Evolutionary conservation across 2,888 invertebrate species (phyloP).

Genomic region (Orthosia cruda): DNA sequence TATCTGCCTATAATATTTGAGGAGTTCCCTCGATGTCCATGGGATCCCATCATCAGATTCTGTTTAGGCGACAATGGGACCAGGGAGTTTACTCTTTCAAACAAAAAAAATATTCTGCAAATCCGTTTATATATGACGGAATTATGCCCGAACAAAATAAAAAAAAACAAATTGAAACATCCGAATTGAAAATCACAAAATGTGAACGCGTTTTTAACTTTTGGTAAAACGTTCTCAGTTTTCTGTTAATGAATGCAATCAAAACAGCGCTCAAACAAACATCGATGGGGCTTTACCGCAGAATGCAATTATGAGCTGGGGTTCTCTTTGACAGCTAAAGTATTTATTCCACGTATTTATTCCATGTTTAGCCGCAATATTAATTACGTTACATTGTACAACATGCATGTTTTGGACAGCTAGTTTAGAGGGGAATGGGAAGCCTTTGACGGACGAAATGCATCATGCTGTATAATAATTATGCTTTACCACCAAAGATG

Average conservation of each 20-base stretch:
- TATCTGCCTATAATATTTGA: no score
- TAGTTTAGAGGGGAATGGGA: not conserved
- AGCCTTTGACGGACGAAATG: not conserved
- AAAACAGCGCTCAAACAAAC: not conserved
- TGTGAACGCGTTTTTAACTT: not conserved
- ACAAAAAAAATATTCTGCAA: no score
- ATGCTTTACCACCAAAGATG: no score
- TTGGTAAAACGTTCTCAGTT: not conserved
- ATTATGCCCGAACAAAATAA: no score
- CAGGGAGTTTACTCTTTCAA: no score
- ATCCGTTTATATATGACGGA: no score
- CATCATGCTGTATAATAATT: no score
- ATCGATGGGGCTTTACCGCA: not conserved
- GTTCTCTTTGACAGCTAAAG: not conserved
- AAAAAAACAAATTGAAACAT: no score
- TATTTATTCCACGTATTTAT: not conserved
- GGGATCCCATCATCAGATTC: no score
- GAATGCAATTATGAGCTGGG: not conserved
- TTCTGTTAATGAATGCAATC: not conserved
- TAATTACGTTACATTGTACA: not conserved
- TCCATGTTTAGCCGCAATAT: not conserved
- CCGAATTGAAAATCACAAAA: not conserved
- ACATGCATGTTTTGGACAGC: not conserved
- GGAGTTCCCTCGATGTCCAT: no score
- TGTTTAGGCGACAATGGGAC: no score